These are phyloP conservation scores for Clarias batrachus DNA, from an alignment of 2,113 vertebrate genomes.

Conservation along the genomic window DNA sequence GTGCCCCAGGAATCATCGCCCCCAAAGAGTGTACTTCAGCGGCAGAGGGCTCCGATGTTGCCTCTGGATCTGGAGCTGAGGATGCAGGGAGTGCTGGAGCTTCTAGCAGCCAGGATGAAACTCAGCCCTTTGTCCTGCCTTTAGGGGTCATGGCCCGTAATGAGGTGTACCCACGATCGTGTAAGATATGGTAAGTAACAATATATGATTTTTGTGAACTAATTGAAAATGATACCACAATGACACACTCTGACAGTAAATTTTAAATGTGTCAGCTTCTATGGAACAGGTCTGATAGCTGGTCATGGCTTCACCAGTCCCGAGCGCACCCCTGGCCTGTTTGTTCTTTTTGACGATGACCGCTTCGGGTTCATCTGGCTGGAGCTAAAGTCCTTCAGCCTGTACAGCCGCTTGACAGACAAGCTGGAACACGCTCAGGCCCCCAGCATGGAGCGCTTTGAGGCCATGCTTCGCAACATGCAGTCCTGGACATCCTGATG, in stretches of 20 bases:
- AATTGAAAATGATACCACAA: not conserved
- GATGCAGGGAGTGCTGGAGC: conserved; percentile 37
- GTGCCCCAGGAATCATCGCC: conserved; percentile 41
- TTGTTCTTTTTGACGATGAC: conserved; percentile 90
- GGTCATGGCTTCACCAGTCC: conserved; percentile 97
- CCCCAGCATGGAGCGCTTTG: conserved; percentile 86
- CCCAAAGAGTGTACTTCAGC: conserved; percentile 19
- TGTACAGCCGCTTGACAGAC: conserved; percentile 93
- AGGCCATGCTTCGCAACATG: conserved; percentile 94
- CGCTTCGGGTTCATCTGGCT: conserved; percentile 98
- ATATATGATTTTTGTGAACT: not conserved
- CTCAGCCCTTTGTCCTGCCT: conserved; percentile 85
- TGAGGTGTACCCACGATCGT: conserved; percentile 90
- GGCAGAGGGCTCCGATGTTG: conserved; percentile 44
- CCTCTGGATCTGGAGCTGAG: conserved; percentile 50
- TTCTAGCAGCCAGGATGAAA: conserved; percentile 52
- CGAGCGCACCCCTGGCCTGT: conserved; percentile 89
- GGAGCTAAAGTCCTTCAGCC: conserved; percentile 95
- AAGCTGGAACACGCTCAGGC: conserved; percentile 84
- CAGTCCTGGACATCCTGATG: conserved; percentile 90
- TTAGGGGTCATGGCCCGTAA: conserved; percentile 90
- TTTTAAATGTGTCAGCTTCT: conserved; percentile 77
- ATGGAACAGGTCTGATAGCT: conserved; percentile 91
- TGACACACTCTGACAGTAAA: not conserved
- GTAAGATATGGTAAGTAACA: conserved; percentile 83